Base-by-base conservation (phyloP, 2,888 invertebrate species). In the Tenthredo mesomela region DNA sequence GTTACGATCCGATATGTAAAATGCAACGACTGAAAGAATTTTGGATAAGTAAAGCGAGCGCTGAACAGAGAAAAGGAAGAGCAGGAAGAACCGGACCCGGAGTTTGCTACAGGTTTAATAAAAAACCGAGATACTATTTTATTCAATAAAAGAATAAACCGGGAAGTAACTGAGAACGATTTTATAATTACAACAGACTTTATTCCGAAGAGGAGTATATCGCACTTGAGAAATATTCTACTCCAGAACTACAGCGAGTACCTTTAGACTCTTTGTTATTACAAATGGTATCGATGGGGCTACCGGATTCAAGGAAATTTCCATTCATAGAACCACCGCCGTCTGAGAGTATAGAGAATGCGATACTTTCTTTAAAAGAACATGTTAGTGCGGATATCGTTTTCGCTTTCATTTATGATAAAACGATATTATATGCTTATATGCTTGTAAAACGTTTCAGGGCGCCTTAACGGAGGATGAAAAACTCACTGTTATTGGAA, bases 1-100 rank as follows among this genome's bases (percentile, higher is more conserved):
- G 97, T 90, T 99, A 98, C 91, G 98, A 99, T 93, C 96, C 98
- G 0, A 95, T 95, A 0, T 97, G 97, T 84, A 98, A 98, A 92
- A 98, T 99, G 95, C 98, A 98, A 91, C 95, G 96, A 61, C 93
- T 98, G 1, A 97, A 98, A 92, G 99, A 99, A 94, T 98, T 98
- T 92, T 98, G 97, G 97, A 98, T 99, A 87, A 98, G 99, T n/a
- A 96, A 98, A 94, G 99, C 99, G 0, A 98, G 98, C 90, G 98
- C 99, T 4, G 98, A 99, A 91, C 99, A 99, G 93, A 95, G 99
- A 83, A 98, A 98, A 93, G 99, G 99, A 12, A 95, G 99, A 90
- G 98, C 98, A 78, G 99, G 99, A 0, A 95, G 99, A 91, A 98
- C 97, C 33, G 97, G 99, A 3, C 99, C 99, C 0, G 99, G 99